phyloP scores from a whole-genome alignment of 1,140 invertebrate genomes.

The Mercenaria mercenaria region DNA sequence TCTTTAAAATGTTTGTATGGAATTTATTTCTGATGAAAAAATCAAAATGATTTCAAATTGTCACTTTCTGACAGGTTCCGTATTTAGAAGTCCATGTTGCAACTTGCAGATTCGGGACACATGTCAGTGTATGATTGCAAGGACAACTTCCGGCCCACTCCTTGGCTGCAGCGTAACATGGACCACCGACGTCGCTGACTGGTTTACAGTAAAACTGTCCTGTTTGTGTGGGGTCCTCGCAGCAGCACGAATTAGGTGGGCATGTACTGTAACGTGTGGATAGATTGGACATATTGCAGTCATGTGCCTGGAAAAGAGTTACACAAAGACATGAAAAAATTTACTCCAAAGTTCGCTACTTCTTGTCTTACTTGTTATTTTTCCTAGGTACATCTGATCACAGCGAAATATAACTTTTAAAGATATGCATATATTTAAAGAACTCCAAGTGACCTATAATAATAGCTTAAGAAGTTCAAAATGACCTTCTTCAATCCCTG shows the following conservation, averaged over 20 bases:
- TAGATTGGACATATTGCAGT: slow-evolving; percentile 35
- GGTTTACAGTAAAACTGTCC: slow-evolving; percentile 37
- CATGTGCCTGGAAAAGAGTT: not conserved
- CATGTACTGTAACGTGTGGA: not conserved
- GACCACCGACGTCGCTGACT: slow-evolving; percentile 26
- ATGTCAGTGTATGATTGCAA: not conserved
- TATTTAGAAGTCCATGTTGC: slow-evolving; percentile 46
- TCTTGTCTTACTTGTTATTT: no score
- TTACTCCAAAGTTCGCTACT: no score
- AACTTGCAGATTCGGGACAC: slow-evolving; percentile 49
- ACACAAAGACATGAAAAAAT: not conserved
- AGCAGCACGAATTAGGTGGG: slow-evolving; percentile 39
- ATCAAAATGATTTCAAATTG: no score
- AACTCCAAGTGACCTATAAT: no score
- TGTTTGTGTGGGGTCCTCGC: not conserved
- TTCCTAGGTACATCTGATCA: no score
- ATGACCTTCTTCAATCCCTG: no score
- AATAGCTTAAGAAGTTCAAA: no score
- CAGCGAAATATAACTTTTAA: no score
- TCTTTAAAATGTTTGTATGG: no score
- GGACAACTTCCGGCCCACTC: slow-evolving; percentile 28
- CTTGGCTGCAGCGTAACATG: slow-evolving; percentile 11
- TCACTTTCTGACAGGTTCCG: slow-evolving; percentile 14
- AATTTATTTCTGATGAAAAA: no score
- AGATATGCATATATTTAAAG: no score